A percentile compares a stretch with the other conserved stretches of the same genome.
Conservation (phyloP, 2,797 vertebrate species). For the Perodicticus potto region DNA sequence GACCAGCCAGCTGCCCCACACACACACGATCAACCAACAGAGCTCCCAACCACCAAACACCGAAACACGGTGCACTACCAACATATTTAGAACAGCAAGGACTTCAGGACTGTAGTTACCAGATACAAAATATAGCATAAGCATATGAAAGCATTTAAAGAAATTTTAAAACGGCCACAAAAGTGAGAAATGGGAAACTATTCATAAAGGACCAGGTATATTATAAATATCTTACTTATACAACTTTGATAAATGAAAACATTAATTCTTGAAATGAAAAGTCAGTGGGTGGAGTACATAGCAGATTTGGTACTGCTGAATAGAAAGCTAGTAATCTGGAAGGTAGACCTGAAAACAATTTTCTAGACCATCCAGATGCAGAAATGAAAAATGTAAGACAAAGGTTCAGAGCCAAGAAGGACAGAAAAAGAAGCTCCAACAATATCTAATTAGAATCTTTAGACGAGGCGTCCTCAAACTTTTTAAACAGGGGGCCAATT, state of each 20-base stretch:
- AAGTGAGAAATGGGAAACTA: not conserved
- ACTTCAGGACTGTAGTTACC: not conserved
- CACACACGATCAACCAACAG: not conserved
- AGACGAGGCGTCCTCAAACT: too few species aligned
- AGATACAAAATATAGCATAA: not conserved
- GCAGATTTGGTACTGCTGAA: not conserved
- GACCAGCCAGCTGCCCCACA: not conserved
- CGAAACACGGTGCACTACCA: not conserved
- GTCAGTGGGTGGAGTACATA: not conserved
- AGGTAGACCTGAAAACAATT: not conserved
- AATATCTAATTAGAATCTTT: not conserved
- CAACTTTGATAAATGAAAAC: not conserved
- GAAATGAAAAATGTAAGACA: not conserved
- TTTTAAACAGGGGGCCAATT: too few species aligned
- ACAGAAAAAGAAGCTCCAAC: not conserved
- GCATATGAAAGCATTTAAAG: not conserved
- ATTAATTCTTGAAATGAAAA: not conserved
- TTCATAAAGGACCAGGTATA: not conserved
- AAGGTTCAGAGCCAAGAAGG: not conserved
- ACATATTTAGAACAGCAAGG: not conserved
- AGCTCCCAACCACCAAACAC: not conserved
- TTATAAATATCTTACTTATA: not conserved
- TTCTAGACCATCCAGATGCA: not conserved
- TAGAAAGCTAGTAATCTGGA: not conserved
- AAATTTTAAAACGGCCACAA: not conserved